Conservation (phyloP, 2,113 vertebrate genomes). For the Psammodynastes pulverulentus region DNA sequence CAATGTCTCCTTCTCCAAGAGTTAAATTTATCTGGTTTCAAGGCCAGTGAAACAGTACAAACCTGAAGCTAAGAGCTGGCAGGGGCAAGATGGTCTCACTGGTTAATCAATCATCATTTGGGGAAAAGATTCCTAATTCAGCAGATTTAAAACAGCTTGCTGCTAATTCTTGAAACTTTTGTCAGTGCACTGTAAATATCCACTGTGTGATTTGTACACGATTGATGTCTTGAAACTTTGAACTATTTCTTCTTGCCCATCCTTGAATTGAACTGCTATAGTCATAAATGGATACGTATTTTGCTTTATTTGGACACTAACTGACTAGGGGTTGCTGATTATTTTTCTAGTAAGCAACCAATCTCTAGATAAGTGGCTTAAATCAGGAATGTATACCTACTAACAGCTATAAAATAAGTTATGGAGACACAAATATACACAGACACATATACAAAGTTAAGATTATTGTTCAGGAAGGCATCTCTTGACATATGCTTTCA, state of each 20-base stretch:
- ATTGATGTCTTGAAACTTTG: background rate
- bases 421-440: background rate
- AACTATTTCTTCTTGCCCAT: background rate
- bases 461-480: background rate
- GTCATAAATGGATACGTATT: background rate
- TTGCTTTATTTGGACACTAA: background rate
- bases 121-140: background rate
- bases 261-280: background rate
- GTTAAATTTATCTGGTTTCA: background rate
- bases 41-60: background rate
- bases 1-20: background rate
- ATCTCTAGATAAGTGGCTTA: background rate
- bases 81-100: background rate
- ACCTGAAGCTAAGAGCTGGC: background rate
- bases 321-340: background rate
- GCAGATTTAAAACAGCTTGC: background rate
- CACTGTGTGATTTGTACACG: background rate
- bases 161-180: background rate
- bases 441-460: background rate
- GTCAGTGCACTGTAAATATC: background rate
- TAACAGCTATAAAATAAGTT: background rate
- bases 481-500: background rate
- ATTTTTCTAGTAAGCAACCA: background rate
- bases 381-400: background rate
- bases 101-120: background rate